Evolutionary conservation across 1,140 invertebrate species (phyloP).

Genomic region (Leucophenga varia): DNA sequence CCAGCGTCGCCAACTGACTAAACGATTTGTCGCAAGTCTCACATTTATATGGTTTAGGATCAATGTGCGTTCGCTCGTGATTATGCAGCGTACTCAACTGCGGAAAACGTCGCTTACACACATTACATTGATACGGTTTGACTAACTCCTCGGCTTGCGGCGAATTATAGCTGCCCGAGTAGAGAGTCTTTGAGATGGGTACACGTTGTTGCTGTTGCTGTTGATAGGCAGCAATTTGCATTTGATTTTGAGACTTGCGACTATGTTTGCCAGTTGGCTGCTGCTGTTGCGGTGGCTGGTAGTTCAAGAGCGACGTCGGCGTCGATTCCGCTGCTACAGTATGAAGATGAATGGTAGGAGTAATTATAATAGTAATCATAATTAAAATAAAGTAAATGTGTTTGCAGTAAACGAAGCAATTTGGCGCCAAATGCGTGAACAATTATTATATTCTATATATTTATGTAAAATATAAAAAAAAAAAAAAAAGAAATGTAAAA

Average conservation of each 20-base stretch:
- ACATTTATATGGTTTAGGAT: constrained; percentile 56
- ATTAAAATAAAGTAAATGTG: no score
- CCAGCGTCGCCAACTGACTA: constrained; percentile 46
- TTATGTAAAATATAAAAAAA: no score
- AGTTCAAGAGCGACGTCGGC: constrained; percentile 46
- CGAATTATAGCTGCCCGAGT: constrained; percentile 49
- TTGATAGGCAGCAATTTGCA: constrained; percentile 40
- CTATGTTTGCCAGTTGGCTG: constrained; percentile 34
- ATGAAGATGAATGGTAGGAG: no score
- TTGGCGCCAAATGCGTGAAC: no score
- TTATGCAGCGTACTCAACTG: constrained; percentile 54
- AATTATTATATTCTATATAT: no score
- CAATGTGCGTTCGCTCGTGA: constrained; percentile 54
- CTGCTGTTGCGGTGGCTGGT: constrained; percentile 29
- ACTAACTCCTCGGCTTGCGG: constrained; percentile 52
- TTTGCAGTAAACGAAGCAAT: no score
- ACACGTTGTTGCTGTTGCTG: constrained; percentile 36
- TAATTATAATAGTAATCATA: no score
- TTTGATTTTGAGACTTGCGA: constrained; percentile 38
- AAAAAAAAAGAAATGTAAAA: not conserved
- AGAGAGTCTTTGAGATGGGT: constrained; percentile 52
- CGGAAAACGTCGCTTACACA: constrained; percentile 53
- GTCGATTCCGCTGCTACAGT: no score
- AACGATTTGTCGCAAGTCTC: constrained; percentile 53
- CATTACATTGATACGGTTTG: constrained; percentile 55